Conservation (phyloP, 2,888 invertebrate species). For the Athrips mouffetella region DNA sequence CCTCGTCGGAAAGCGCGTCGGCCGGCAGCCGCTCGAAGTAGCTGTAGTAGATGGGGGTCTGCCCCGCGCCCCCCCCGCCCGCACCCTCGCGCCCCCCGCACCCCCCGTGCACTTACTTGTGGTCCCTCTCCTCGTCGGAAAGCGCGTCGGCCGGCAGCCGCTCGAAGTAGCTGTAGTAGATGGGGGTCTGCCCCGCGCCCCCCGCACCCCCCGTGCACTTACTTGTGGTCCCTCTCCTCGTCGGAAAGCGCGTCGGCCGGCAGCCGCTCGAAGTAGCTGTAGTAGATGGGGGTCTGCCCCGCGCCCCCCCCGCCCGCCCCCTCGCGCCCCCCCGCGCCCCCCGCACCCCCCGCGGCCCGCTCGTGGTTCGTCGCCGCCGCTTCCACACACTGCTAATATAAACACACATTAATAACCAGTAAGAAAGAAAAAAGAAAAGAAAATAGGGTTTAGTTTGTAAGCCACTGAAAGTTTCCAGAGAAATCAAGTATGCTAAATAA, state of each 20-base stretch:
- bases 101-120: constrained; percentile 68
- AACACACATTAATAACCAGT: too few species aligned
- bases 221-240: too few species aligned
- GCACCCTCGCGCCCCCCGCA: too few species aligned
- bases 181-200: constrained; percentile 54
- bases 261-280: constrained; percentile 84
- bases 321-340: too few species aligned
- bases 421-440: too few species aligned
- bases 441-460: too few species aligned
- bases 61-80: constrained; percentile 52
- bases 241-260: too few species aligned
- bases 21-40: constrained; percentile 83
- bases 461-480: too few species aligned
- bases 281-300: constrained; percentile 85
- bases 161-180: constrained; percentile 87
- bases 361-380: constrained; percentile 10
- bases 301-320: constrained; percentile 70
- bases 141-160: constrained; percentile 79
- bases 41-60: constrained; percentile 81
- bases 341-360: neutral
- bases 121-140: constrained; percentile 79
- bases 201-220: too few species aligned
- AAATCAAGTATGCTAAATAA: too few species aligned
- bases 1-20: too few species aligned
- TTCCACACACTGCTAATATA: neutral